These are phyloP conservation scores for Alitta virens DNA, from an alignment of 2,888 invertebrate species.

Conservation along the genomic window DNA sequence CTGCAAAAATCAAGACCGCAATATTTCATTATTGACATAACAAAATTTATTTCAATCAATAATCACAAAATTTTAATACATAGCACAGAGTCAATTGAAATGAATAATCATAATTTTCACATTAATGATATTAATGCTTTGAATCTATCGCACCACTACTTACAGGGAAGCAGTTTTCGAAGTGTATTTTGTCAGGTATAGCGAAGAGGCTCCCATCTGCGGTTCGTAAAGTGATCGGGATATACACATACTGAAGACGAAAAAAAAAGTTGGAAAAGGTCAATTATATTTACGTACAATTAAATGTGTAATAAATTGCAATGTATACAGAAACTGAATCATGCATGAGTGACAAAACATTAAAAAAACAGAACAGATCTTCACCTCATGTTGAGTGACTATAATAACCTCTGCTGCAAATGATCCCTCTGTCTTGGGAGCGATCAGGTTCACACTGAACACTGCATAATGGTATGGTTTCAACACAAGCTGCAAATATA, in stretches of 20 bases:
- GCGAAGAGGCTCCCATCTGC: conserved; percentile 73
- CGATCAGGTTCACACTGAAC: conserved; percentile 70
- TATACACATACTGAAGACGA: conserved; percentile 60
- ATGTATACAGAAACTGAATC: too few species aligned
- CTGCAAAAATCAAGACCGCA: too few species aligned
- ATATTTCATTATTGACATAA: too few species aligned
- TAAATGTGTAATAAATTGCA: background rate
- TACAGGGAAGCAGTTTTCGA: conserved; percentile 80
- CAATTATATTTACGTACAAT: background rate
- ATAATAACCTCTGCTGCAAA: conserved; percentile 71
- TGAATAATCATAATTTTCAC: too few species aligned
- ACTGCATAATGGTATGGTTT: conserved; percentile 64
- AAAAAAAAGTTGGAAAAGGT: background rate
- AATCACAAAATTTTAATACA: too few species aligned
- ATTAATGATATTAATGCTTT: too few species aligned
- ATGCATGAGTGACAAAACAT: too few species aligned
- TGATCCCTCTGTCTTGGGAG: conserved; percentile 68
- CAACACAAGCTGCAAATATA: conserved; percentile 50
- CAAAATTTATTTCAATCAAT: too few species aligned
- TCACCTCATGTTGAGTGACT: conserved; percentile 64
- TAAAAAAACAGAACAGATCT: too few species aligned
- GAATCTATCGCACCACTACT: too few species aligned
- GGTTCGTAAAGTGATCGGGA: conserved; percentile 74
- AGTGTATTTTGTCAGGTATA: conserved; percentile 68
- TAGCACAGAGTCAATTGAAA: too few species aligned